Conservation (phyloP, 2,113 vertebrate genomes). For the Porphyrio hochstetteri region DNA sequence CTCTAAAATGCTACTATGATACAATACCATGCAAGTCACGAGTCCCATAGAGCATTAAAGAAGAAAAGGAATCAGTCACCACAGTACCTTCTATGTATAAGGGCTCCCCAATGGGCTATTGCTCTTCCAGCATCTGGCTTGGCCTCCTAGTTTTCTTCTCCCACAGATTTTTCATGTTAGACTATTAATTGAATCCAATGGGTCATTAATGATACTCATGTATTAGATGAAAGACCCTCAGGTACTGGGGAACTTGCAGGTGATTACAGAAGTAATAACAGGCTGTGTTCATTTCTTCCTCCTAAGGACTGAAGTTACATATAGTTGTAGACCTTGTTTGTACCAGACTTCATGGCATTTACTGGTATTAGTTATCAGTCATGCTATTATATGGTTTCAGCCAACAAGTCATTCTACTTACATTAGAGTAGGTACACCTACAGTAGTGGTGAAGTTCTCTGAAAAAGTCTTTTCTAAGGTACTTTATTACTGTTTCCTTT, state of each 20-base stretch:
- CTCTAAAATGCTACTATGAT: not conserved
- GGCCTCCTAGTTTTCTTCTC: not conserved
- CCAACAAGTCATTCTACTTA: not conserved
- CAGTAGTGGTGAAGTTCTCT: not conserved
- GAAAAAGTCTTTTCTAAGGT: not conserved
- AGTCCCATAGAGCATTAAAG: not conserved
- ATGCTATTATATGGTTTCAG: not conserved
- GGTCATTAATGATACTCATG: not conserved
- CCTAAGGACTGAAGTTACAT: not conserved
- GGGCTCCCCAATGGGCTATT: not conserved
- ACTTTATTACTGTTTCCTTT: not conserved
- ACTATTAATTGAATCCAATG: not conserved
- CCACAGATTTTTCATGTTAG: not conserved
- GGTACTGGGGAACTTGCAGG: not conserved
- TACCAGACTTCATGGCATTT: not conserved
- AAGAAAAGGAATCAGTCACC: not conserved
- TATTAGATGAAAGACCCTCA: not conserved
- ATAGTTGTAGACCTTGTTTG: not conserved
- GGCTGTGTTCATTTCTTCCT: not conserved
- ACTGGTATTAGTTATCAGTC: not conserved
- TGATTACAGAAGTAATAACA: not conserved
- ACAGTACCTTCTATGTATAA: not conserved
- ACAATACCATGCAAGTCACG: not conserved
- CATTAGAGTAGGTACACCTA: not conserved
- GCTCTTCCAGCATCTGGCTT: not conserved